Conservation (phyloP, 2,888 invertebrate species). For the Chironomus riparius region DNA sequence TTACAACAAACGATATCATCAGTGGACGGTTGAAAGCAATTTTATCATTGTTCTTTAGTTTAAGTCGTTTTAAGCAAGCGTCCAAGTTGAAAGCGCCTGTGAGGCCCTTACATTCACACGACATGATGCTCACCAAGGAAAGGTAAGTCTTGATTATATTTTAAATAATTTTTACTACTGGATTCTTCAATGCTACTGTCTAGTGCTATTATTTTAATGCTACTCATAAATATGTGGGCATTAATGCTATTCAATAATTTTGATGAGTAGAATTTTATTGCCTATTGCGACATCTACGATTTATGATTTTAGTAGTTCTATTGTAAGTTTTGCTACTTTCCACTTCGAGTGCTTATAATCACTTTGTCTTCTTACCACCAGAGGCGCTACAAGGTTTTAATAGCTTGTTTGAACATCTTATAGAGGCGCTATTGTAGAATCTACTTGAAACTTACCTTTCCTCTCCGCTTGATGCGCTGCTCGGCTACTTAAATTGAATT, state of each 20-base stretch:
- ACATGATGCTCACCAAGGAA: background rate
- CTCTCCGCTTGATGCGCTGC: too few species aligned
- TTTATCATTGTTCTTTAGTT: constrained; percentile 86
- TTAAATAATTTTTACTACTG: background rate
- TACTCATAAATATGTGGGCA: background rate
- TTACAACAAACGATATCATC: constrained; percentile 84
- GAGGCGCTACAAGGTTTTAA: too few species aligned
- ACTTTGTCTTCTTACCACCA: background rate
- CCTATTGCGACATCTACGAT: too few species aligned
- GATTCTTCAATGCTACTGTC: background rate
- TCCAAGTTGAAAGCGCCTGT: constrained; percentile 56
- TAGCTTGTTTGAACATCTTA: too few species aligned
- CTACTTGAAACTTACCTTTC: too few species aligned
- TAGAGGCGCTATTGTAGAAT: too few species aligned
- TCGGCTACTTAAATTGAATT: too few species aligned
- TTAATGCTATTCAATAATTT: background rate
- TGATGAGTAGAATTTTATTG: background rate
- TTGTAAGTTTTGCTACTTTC: background rate
- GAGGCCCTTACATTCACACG: constrained; percentile 27
- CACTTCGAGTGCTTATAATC: too few species aligned
- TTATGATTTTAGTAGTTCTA: background rate
- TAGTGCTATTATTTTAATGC: too few species aligned
- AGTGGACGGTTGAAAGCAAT: constrained; percentile 92
- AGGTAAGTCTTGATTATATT: background rate
- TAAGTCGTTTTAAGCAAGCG: constrained; percentile 91